phyloP scores from a whole-genome alignment of 2,113 vertebrate species.

The mouse (Mus musculus) region DNA sequence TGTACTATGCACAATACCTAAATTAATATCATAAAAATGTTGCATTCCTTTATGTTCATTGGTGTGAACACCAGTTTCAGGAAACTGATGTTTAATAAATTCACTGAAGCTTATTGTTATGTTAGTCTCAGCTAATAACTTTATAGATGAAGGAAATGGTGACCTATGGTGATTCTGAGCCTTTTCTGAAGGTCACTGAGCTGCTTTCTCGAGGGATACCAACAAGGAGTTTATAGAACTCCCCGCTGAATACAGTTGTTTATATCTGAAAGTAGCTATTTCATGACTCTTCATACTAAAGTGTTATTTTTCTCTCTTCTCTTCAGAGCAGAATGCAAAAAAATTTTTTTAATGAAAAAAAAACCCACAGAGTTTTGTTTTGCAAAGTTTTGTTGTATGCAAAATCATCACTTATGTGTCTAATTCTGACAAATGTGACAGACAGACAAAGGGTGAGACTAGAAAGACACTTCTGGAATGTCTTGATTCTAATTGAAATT shows the following conservation, averaged over 20 bases:
- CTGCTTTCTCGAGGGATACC: not conserved
- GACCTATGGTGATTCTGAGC: not conserved
- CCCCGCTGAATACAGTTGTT: not conserved
- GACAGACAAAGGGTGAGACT: not conserved
- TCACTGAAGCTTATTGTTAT: not conserved
- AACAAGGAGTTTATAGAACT: not conserved
- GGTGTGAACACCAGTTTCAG: not conserved
- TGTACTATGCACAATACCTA: not conserved
- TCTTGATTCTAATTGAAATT: not conserved
- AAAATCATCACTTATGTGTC: not conserved
- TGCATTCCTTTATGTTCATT: not conserved
- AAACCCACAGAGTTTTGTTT: not conserved
- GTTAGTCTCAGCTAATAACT: not conserved
- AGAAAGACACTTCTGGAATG: not conserved
- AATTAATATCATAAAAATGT: not conserved
- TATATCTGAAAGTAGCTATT: not conserved
- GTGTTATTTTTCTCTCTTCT: not conserved
- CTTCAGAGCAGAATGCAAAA: not conserved
- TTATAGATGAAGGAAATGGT: not conserved
- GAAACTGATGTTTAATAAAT: slow-evolving; percentile 4
- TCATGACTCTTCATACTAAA: not conserved
- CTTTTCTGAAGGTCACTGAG: not conserved
- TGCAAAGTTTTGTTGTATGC: slow-evolving; percentile 16
- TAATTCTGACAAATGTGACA: slow-evolving; percentile 23
- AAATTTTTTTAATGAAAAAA: not conserved